Percentiles rank a stretch among this genome's conserved stretches.
Conservation (phyloP, 2,888 invertebrate species). For the Ophion ventricosus region DNA sequence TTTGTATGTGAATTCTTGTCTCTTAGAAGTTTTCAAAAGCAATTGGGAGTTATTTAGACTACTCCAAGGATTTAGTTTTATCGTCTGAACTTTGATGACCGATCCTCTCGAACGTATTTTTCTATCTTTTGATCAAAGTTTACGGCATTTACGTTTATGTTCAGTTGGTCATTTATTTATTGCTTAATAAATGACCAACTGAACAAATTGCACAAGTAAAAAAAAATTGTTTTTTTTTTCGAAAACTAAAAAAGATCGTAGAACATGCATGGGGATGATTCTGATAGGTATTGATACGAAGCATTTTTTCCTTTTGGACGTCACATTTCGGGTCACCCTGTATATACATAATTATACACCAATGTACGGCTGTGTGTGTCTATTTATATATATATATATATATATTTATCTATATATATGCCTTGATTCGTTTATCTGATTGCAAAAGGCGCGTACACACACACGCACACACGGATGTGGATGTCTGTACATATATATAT, state of each 20-base stretch:
- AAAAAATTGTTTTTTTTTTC: background rate
- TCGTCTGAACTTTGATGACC: too few relatives aligned
- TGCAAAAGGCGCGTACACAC: slow-evolving; percentile 55
- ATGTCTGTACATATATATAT: background rate
- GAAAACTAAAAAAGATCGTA: background rate
- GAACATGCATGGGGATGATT: background rate
- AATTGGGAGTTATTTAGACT: too few relatives aligned
- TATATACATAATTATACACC: background rate
- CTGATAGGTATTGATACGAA: background rate
- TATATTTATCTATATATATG: background rate
- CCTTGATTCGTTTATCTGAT: slow-evolving; percentile 69
- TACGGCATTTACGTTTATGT: too few relatives aligned
- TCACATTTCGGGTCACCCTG: background rate
- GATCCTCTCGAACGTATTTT: too few relatives aligned
- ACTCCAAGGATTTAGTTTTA: too few relatives aligned
- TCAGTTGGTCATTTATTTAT: too few relatives aligned
- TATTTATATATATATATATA: slow-evolving; percentile 1
- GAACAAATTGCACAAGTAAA: too few relatives aligned
- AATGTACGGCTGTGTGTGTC: background rate
- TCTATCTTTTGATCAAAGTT: too few relatives aligned
- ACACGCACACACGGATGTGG: background rate
- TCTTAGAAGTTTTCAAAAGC: too few relatives aligned
- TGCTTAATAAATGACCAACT: too few relatives aligned
- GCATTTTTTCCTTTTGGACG: background rate
- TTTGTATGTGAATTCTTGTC: too few relatives aligned